Conservation (phyloP, 2,113 vertebrate genomes). For the Tricholaema leucomelas region DNA sequence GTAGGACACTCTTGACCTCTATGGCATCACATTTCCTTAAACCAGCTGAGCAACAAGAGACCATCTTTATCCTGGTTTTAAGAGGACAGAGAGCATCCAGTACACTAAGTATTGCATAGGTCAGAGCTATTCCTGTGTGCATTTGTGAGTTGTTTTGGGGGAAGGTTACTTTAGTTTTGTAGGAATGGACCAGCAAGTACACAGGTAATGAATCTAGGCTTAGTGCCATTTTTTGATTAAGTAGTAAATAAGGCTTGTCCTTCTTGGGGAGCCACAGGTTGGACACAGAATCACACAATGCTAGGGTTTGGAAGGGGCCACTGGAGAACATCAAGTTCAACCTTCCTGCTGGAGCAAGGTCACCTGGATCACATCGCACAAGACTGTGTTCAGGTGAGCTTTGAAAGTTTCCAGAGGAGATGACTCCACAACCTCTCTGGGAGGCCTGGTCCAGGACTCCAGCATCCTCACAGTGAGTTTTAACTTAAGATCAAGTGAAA, state of each 20-base stretch:
- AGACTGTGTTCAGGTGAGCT: too few relatives aligned
- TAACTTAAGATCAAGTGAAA: too few relatives aligned
- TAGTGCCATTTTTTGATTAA: not conserved
- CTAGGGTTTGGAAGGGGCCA: too few relatives aligned
- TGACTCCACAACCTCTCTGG: too few relatives aligned
- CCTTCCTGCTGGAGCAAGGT: too few relatives aligned
- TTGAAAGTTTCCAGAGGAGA: too few relatives aligned
- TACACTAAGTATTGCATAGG: not conserved
- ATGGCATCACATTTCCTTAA: not conserved
- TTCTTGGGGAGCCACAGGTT: not conserved
- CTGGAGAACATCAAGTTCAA: too few relatives aligned
- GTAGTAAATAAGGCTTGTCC: not conserved
- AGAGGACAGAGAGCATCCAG: not conserved
- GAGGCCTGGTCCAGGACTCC: too few relatives aligned
- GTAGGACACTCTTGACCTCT: not conserved
- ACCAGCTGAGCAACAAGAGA: not conserved
- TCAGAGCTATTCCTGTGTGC: not conserved
- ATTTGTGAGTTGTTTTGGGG: accelerated
- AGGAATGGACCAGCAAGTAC: not conserved
- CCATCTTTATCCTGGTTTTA: not conserved
- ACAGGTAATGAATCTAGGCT: not conserved
- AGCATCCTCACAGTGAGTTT: too few relatives aligned
- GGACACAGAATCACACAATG: not conserved
- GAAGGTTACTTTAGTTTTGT: not conserved
- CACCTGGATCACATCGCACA: too few relatives aligned